Conservation (phyloP, 2,113 vertebrate genomes). For the Hucho hucho region DNA sequence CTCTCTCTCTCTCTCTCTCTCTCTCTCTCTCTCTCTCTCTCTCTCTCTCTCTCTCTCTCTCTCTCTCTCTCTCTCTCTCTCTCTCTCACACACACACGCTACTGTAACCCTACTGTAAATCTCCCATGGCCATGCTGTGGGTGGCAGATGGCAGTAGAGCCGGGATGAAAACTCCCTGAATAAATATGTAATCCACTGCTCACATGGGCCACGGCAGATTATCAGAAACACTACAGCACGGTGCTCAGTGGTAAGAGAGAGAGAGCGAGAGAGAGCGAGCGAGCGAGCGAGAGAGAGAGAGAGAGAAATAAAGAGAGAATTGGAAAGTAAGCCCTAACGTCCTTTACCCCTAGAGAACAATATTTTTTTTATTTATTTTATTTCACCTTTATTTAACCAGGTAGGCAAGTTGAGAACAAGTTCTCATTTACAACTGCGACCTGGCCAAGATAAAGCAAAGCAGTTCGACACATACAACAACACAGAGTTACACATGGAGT, state of each 20-base stretch:
- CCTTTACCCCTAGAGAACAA: background rate
- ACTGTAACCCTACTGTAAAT: slow-evolving; percentile 24
- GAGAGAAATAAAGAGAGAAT: slow-evolving; percentile 7
- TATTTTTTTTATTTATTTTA: no score
- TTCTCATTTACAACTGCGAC: no score
- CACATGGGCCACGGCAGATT: slow-evolving; percentile 65
- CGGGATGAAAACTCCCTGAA: slow-evolving; percentile 61
- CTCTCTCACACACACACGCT: background rate
- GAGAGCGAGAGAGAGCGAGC: background rate
- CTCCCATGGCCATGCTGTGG: slow-evolving; percentile 30
- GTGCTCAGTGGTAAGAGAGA: background rate
- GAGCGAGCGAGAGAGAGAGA: background rate
- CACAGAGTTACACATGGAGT: no score
- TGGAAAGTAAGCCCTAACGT: background rate
- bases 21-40: no score
- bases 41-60: no score
- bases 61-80: background rate
- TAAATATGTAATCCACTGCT: slow-evolving; percentile 72
- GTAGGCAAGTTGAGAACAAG: no score
- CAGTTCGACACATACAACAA: no score
- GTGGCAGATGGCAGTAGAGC: slow-evolving; percentile 65
- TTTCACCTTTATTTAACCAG: no score
- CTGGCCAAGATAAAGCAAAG: no score
- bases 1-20: no score
- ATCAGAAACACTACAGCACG: slow-evolving; percentile 38